A percentile compares a stretch with the other conserved stretches of the same genome.
These are phyloP conservation scores for Torymus auratus DNA, from an alignment of 2,888 invertebrate genomes.

Conservation along the genomic window DNA sequence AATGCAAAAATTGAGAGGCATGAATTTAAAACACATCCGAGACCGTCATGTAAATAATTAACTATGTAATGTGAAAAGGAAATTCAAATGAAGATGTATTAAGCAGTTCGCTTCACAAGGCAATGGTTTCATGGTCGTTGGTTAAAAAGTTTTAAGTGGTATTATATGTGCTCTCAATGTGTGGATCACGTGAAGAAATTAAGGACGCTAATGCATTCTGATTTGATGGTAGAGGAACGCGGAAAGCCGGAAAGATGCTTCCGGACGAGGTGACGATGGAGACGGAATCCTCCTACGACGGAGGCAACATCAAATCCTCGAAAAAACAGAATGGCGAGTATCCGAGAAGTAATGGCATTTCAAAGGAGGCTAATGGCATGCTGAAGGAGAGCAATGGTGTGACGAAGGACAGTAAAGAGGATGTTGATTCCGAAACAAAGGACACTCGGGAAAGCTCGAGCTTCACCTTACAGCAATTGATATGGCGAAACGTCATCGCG, in stretches of 20 bases:
- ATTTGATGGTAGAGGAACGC: constrained; percentile 12
- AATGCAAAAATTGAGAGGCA: background rate
- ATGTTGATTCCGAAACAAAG: background rate
- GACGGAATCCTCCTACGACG: background rate
- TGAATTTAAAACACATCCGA: constrained; percentile 1
- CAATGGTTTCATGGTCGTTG: constrained; percentile 51
- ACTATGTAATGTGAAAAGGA: constrained; percentile 48
- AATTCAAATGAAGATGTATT: constrained; percentile 54
- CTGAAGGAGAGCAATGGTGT: constrained; percentile 18
- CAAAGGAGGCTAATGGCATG: background rate
- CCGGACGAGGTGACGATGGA: constrained; percentile 32
- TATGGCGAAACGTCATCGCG: constrained; percentile 80
- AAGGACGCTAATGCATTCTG: constrained; percentile 17
- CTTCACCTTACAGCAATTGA: constrained; percentile 73
- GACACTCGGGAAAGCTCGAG: background rate
- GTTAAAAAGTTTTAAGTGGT: constrained; percentile 46
- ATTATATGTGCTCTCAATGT: constrained; percentile 17
- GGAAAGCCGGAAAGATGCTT: constrained; percentile 33
- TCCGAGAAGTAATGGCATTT: constrained; percentile 5
- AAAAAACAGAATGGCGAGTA: constrained; percentile 5
- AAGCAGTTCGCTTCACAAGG: constrained; percentile 40
- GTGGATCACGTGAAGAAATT: constrained; percentile 20
- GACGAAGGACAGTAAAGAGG: background rate
- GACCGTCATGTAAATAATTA: constrained; percentile 33
- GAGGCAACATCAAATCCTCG: background rate